Evolutionary conservation across 2,888 invertebrate species (phyloP), one percentile per base, ranked within the genome.

Genomic region (Tachina lurida): DNA sequence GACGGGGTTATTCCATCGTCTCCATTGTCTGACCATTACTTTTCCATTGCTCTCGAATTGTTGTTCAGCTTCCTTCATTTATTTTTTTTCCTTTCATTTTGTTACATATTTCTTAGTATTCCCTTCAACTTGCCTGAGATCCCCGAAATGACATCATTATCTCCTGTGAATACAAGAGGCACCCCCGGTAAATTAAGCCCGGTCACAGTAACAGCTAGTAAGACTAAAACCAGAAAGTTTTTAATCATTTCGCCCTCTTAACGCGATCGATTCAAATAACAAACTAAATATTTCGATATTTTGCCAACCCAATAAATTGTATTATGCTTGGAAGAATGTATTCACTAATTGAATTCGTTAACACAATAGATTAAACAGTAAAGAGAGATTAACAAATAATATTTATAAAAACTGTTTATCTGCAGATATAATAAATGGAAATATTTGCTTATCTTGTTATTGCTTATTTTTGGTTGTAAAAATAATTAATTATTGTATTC

Each of bases 81-180:
- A 7, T 31, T 31, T 31, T 31, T 31, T 7, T 5, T 0, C 1
- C 31, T 31, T 47, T 73, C 2, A 17, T 15, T 43, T 58, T 3
- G 31, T 31, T 31, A 31, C 5, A 31, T 31, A n/a, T 15, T 19
- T 67, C 2, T 9, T 49, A 9, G n/a, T 70, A 13, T 74, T 49
- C 54, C 56, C 49, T 49, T 22, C 2, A 52, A 79, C 79, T 45
- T 60, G 91, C 91, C 89, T 87, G 91, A 90, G 67, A 88, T 78
- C 2, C 87, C 84, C 5, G 90, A 88, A 3, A 87, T 87, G 1
- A 89, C 82, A 3, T 88, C 88, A 67, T 89, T 87, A 2, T 88
- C 87, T 62, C 60, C 87, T 58, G 84, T 88, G 5, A 90, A 85
- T 17, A 82, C 83, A 10, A 70, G 70, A 5, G 89, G 88, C 41